Base-by-base conservation (phyloP, 2,888 invertebrate genomes). In the Drosophila borealis region DNA sequence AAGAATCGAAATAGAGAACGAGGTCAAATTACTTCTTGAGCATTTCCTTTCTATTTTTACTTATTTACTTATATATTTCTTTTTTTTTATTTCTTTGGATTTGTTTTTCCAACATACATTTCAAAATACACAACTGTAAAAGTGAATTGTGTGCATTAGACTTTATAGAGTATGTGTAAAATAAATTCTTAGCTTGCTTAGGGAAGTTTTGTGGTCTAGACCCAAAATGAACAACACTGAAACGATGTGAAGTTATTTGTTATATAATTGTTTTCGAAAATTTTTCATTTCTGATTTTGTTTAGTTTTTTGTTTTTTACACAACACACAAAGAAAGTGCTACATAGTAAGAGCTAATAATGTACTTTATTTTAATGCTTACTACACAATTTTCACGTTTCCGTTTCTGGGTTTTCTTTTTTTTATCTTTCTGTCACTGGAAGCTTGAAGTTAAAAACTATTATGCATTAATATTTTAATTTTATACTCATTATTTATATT, bases 281-380 rank as follows among this genome's bases (percentile, higher is more conserved):
- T 29, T 55, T 53, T 21, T 34, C 10, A 48, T 55, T 55, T 46
- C 19, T 19, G 53, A 33, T 41, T 53, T 53, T 53, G 13, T 13
- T 41, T 56, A 10, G 2, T 25, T 56, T 54, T 55, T 65, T 50
- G 39, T 51, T 59, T 62, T 62, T 85, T 80, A 81, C 87, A 83
- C 89, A 83, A 83, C 89, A 83, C 83, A 88, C 89, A 83, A 81
- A 81, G 84, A 83, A 83, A 81, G 88, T 86, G 89, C 83, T 83
- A 83, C 84, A 70, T 64, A 86, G 84, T 88, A 78, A 81, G 84
- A 83, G 81, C 83, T 83, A 81, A 89, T 81, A 88, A 73, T 73
- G 45, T 71, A 77, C 63, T 60, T 68, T 46, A 69, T 67, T 72
- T 63, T 76, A 76, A 76, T 81, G 71, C 79, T 84, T 86, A 87